Conservation (phyloP, 1,140 invertebrate genomes). For the Trissolcus basalis region DNA sequence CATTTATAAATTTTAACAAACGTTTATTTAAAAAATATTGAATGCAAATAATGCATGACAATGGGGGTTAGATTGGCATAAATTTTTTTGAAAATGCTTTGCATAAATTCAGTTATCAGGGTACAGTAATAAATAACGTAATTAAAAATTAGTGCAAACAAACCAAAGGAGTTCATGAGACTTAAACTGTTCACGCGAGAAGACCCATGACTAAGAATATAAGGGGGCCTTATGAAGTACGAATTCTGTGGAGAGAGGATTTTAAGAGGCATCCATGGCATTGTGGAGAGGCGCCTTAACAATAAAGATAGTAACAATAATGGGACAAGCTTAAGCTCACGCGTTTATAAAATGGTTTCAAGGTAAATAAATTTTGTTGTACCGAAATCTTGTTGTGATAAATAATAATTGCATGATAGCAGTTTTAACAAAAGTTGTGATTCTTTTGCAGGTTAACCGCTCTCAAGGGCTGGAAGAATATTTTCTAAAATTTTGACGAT, state of each 20-base stretch:
- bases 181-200: constrained; percentile 31
- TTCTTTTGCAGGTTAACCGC: constrained; percentile 30
- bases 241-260: constrained; percentile 45
- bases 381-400: not conserved
- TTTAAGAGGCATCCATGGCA: constrained; percentile 29
- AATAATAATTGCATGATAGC: not conserved
- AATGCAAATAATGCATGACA: too few species aligned
- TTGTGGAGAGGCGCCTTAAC: constrained; percentile 38
- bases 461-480: constrained; percentile 21
- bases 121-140: not conserved
- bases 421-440: not conserved
- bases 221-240: constrained; percentile 54
- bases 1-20: too few species aligned
- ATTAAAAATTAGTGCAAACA: constrained; percentile 17
- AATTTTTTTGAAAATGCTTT: too few species aligned
- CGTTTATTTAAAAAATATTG: too few species aligned
- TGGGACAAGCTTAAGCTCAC: constrained; percentile 8
- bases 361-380: constrained; percentile 18
- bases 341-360: constrained; percentile 4
- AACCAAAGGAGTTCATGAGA: constrained; percentile 12
- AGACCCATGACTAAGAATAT: constrained; percentile 41
- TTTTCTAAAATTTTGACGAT: constrained; percentile 39
- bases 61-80: too few species aligned
- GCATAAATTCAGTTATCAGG: too few species aligned
- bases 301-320: constrained; percentile 51